phyloP scores from a whole-genome alignment of 2,888 invertebrate species.

The Plebejus argus region DNA sequence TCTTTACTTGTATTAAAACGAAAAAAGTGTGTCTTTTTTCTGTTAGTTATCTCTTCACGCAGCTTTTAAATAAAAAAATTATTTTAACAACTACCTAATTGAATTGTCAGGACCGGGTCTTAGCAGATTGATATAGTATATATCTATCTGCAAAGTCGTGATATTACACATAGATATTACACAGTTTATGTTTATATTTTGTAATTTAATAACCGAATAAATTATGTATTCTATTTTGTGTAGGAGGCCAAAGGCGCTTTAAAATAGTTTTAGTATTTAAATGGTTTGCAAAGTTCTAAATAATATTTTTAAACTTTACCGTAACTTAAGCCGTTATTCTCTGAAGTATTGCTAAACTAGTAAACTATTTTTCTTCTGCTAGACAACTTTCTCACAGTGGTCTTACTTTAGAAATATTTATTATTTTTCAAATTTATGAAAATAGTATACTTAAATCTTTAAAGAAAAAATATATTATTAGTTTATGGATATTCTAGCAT shows the following conservation, averaged over 20 bases:
- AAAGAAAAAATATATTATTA: background rate
- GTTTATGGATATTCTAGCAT: background rate
- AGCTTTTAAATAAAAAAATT: too few species aligned
- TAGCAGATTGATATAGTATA: too few species aligned
- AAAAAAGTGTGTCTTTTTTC: background rate
- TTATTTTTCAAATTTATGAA: background rate
- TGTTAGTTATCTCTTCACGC: background rate
- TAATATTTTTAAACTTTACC: background rate
- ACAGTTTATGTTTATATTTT: background rate
- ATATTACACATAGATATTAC: background rate
- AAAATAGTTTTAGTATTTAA: background rate
- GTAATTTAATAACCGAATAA: background rate
- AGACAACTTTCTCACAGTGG: background rate
- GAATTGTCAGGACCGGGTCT: too few species aligned
- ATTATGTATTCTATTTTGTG: background rate
- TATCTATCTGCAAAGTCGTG: background rate
- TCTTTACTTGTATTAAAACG: background rate
- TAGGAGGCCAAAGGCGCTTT: background rate
- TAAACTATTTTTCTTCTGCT: background rate
- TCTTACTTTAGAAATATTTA: background rate
- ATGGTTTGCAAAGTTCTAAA: constrained; percentile 12
- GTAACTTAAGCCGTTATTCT: background rate
- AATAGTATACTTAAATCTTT: background rate
- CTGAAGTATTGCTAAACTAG: background rate
- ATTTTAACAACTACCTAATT: too few species aligned